These are phyloP conservation scores for Dasyprocta punctata DNA, from an alignment of 2,113 vertebrate species.

Conservation along the genomic window DNA sequence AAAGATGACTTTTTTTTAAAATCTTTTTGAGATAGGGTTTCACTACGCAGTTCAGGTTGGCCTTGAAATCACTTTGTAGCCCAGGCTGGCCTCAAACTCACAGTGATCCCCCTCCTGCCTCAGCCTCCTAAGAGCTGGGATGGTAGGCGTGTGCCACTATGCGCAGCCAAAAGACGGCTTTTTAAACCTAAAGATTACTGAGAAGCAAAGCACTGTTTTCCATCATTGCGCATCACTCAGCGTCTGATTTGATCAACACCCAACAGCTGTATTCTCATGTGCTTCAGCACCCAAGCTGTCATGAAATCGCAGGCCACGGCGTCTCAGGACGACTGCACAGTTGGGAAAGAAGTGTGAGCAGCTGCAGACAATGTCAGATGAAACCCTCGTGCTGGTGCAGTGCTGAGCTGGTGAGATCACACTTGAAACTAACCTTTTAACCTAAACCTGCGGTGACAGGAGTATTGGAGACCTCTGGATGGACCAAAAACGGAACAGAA, in stretches of 20 bases:
- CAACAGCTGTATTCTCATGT: not conserved
- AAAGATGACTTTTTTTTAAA: not conserved
- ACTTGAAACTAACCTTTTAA: not conserved
- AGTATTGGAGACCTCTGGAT: not conserved
- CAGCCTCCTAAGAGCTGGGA: not conserved
- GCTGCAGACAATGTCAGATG: not conserved
- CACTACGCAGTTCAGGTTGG: not conserved
- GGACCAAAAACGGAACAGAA: not conserved
- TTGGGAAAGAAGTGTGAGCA: conserved; percentile 1
- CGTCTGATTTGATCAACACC: not conserved
- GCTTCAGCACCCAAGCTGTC: not conserved
- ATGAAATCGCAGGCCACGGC: not conserved
- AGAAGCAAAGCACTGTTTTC: not conserved
- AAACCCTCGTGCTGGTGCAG: not conserved
- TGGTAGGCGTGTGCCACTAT: not conserved
- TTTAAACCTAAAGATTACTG: not conserved
- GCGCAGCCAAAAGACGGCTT: not conserved
- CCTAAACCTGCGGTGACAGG: not conserved
- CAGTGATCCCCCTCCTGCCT: not conserved
- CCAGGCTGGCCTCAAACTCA: not conserved
- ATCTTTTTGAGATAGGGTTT: not conserved
- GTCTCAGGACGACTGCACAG: not conserved
- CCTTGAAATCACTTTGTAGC: not conserved
- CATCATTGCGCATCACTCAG: not conserved
- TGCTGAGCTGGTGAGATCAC: not conserved